Evolutionary conservation across 2,888 invertebrate genomes (phyloP), one percentile per base, ranked within the genome.

Genomic region (Aleiodes leptofemur): DNA sequence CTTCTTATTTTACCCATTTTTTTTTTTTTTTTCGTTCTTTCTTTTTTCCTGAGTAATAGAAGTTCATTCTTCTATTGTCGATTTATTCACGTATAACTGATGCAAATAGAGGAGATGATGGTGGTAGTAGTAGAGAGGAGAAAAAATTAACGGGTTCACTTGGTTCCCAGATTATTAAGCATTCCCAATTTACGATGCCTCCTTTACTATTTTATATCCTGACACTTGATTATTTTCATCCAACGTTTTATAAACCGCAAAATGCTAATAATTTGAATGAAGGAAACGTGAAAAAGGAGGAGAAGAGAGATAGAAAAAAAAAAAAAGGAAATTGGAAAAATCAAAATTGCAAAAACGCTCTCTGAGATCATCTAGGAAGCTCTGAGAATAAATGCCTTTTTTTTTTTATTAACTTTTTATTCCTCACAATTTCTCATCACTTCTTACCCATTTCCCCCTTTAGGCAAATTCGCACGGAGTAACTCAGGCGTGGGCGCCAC

Each of bases 401-500:
- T 43, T 43, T 43, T 43, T 43, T 9, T 43, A 9, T 43, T 43
- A 5, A 43, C 11, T 43, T 9, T 43, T 43, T 43, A 43, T 43
- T 43, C 34, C 61, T 61, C 43, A 43, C 64, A 64, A 64, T 64
- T 48, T 64, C 64, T 48, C 64, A 48, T 64, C 64, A 64, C 43
- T 23, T 43, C 8, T 43, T 43, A 5, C 8, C 38, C 11, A 43
- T 64, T 64, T 43, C 34, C 64, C 64, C 64, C 64, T 64, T 64
- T 64, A 64, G 64, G 64, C 76, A 74, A 74, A 74, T 56, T 73
- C 43, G 74, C 77, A 69, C 74, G 70, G 57, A 75, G 16, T 43
- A 77, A 82, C 76, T 78, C 73, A 74, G 16, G 83, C 82, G 84
- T 82, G 82, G 82, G 84, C 78, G 82, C 64, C 64, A 64, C 64